Evolutionary conservation across 2,113 vertebrate species (phyloP), one percentile per base, ranked within the genome.

Genomic region (Pseudorasbora parva): DNA sequence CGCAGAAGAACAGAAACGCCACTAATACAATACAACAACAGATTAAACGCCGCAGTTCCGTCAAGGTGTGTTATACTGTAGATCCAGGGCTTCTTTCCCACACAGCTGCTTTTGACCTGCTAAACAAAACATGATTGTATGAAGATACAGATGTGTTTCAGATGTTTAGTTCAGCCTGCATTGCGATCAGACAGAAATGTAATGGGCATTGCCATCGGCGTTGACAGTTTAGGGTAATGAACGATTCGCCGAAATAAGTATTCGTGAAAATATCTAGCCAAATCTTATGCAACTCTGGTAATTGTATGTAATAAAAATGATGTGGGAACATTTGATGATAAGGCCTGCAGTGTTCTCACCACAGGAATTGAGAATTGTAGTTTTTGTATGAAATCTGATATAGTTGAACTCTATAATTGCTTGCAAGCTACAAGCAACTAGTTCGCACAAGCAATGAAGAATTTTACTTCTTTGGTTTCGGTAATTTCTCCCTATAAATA

Each of bases 91-190:
- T 73, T 21, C 41, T 49, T 80, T 80, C 17, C 30, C 25, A 64
- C 19, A 21, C 41, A 6, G 60, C 47, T 81, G 43, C 27, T 69
- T 68, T 54, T 54, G 4, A 14, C 19, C 14, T 49, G 60, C 17
- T 45, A 68, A 80, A 68, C 25, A 51, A 37, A 81, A n/a, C 62
- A 15, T 66, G 25, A 68, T 54, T 51, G 78, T 81, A 51, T 23
- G 19, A 69, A 69, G 47, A 69, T 12, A 17, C 45, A 80, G 25
- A 23, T 56, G 19, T 81, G 62, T 30, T 37, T 81, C 62, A 37
- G 15, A 64, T 30, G 41, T 45, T n/a, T 64, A 25, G 37, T 27
- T 30, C 27, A 21, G 49, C 27, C 12, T 9, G 21, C 21, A 72
- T 23, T 25, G 33, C 47, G 49, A 54, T n/a, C 73, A 25, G 41